phyloP scores from a whole-genome alignment of 2,113 vertebrate species.

The Geococcyx californianus region DNA sequence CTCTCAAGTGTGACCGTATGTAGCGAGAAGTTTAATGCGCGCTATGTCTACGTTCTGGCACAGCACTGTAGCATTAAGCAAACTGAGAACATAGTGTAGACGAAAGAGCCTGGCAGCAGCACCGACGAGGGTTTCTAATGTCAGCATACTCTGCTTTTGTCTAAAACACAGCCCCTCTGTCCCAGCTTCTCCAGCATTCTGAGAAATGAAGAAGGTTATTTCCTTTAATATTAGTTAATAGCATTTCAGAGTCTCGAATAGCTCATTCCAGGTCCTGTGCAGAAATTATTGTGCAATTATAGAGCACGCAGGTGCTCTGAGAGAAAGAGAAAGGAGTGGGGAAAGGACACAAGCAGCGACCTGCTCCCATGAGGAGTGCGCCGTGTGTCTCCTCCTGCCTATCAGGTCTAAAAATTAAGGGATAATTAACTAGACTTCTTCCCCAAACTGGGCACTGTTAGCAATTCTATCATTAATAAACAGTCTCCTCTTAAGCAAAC shows the following conservation, averaged over 20 bases:
- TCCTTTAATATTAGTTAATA: not conserved
- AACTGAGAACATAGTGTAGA: not conserved
- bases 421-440: not conserved
- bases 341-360: not conserved
- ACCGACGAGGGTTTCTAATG: not conserved
- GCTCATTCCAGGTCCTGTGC: not conserved
- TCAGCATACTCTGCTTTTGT: not conserved
- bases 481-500: not conserved
- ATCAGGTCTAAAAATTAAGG: not conserved
- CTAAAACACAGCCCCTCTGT: not conserved
- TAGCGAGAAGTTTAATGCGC: not conserved
- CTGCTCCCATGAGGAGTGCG: not conserved
- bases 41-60: not conserved
- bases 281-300: not conserved
- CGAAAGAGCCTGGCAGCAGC: not conserved
- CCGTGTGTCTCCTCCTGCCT: not conserved
- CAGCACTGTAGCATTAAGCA: not conserved
- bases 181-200: not conserved
- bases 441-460: not conserved
- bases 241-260: not conserved
- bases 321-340: no score
- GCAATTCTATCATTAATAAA: constrained; percentile 11
- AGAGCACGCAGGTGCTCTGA: not conserved
- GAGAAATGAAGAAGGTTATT: not conserved
- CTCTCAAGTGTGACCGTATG: not conserved